Evolutionary conservation across 2,888 invertebrate genomes (phyloP).

Genomic region (Trichogramma dendrolimi): DNA sequence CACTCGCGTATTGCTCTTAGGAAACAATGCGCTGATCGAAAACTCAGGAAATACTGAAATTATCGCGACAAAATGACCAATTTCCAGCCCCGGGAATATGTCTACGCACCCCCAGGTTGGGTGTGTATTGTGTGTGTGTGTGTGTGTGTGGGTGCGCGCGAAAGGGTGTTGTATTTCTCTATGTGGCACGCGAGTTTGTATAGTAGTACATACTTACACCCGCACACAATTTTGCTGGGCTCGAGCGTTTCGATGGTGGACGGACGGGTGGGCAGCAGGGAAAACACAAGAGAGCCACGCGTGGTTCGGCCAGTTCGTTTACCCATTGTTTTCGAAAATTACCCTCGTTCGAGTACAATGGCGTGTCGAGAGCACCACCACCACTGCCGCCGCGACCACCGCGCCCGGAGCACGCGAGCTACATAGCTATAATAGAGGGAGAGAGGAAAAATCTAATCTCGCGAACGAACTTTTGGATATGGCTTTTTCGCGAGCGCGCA

Average conservation of each 20-base stretch:
- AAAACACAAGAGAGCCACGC: conserved; percentile 11
- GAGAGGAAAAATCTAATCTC: conserved; percentile 23
- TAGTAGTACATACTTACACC: background rate
- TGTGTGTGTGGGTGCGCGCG: too few relatives aligned
- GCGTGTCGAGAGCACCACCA: conserved; percentile 31
- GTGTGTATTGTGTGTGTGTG: too few relatives aligned
- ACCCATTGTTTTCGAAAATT: conserved; percentile 36
- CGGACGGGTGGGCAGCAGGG: conserved; percentile 3
- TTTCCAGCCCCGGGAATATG: conserved; percentile 4
- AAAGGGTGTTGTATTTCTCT: too few relatives aligned
- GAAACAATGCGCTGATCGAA: too few relatives aligned
- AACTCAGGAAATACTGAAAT: too few relatives aligned
- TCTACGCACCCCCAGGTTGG: too few relatives aligned
- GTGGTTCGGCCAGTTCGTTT: conserved; percentile 9
- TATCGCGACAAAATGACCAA: conserved; percentile 19
- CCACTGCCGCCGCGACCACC: background rate
- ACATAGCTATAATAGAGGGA: background rate
- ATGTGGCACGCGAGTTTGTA: background rate
- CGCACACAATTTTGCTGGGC: background rate
- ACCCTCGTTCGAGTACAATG: conserved; percentile 38
- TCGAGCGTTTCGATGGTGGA: background rate
- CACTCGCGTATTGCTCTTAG: too few relatives aligned
- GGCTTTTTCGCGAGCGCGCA: conserved; percentile 31
- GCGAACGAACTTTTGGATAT: conserved; percentile 25
- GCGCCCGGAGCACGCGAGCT: background rate